Evolutionary conservation across 2,797 vertebrate species (phyloP).

Genomic region (Tenualosa ilisha): DNA sequence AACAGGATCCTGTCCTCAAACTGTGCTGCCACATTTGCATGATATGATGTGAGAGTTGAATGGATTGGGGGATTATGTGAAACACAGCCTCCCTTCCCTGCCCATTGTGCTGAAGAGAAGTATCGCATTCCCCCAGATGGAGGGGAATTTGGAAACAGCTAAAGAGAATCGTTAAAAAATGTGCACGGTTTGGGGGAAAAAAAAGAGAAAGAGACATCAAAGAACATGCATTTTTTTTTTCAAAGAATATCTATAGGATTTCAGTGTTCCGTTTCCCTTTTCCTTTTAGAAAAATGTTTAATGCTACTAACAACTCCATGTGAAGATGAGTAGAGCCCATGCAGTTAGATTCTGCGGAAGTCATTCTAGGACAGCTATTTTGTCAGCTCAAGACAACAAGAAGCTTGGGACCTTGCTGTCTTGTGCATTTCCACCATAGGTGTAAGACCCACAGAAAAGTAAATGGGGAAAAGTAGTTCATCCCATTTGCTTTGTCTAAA

Average conservation of each 20-base stretch:
- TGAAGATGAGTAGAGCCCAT: constrained; percentile 51
- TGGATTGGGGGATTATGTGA: constrained; percentile 84
- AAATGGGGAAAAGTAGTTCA: background rate
- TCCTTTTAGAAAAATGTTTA: constrained; percentile 36
- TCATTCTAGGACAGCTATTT: constrained; percentile 25
- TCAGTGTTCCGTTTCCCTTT: constrained; percentile 23
- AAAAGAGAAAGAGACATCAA: constrained; percentile 65
- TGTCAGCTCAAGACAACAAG: background rate
- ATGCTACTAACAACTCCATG: constrained; percentile 37
- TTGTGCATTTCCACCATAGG: background rate
- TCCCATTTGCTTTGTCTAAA: background rate
- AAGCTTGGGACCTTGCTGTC: background rate
- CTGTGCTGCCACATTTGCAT: constrained; percentile 80
- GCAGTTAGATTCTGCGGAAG: constrained; percentile 40
- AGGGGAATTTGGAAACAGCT: constrained; percentile 61
- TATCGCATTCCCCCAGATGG: constrained; percentile 81
- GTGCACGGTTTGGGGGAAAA: constrained; percentile 49
- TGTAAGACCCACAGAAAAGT: background rate
- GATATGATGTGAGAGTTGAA: constrained; percentile 84
- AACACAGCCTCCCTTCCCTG: constrained; percentile 79
- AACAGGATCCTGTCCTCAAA: constrained; percentile 78
- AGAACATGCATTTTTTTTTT: constrained; percentile 56
- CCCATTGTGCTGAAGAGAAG: constrained; percentile 81
- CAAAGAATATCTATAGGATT: constrained; percentile 43
- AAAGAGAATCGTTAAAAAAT: constrained; percentile 69